A percentile compares a stretch with the other conserved stretches of the same genome.
Conservation (phyloP, 2,797 vertebrate species). For the Tolypeutes matacus region DNA sequence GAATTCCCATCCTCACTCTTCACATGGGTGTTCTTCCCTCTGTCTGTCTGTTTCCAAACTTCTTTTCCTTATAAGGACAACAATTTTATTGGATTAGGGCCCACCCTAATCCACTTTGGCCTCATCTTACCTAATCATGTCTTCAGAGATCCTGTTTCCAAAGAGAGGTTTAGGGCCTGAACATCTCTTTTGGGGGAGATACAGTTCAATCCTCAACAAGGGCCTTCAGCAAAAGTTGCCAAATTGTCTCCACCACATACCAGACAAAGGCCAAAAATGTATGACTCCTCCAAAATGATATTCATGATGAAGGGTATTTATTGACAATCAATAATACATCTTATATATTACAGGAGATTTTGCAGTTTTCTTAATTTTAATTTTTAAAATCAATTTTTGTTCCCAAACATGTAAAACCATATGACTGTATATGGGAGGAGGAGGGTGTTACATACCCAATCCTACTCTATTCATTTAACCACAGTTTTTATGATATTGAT, state of each 20-base stretch:
- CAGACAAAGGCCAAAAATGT: conserved; percentile 9
- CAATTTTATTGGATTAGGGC: no score
- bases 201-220: no score
- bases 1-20: no score
- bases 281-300: background rate
- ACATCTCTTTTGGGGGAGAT: no score
- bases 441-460: background rate
- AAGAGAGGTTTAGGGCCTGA: no score
- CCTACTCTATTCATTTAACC: background rate
- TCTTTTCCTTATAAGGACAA: no score
- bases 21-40: no score
- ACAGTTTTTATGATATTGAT: conserved; percentile 12
- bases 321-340: background rate
- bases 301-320: background rate
- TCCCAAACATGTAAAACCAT: background rate
- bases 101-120: no score
- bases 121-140: no score
- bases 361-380: conserved; percentile 44
- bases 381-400: conserved; percentile 26
- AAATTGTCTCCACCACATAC: conserved; percentile 18
- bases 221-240: background rate
- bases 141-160: no score
- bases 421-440: background rate
- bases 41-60: no score
- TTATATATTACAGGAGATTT: conserved; percentile 12